Evolutionary conservation across 1,140 invertebrate genomes (phyloP).

Genomic region (Tetramorium alpestre): DNA sequence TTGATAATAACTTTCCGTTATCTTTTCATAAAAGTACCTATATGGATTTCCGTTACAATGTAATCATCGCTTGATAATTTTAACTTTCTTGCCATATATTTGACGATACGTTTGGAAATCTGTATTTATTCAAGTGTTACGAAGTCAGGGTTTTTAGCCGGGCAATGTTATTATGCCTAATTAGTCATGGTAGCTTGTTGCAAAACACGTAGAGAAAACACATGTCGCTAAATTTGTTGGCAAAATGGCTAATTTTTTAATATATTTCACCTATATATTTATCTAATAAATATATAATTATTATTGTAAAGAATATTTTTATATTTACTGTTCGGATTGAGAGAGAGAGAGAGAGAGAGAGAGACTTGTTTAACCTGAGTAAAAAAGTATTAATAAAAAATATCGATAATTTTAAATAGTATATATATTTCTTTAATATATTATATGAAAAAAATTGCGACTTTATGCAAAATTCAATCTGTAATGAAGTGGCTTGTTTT

Average conservation of each 20-base stretch:
- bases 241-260: not conserved
- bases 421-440: not conserved
- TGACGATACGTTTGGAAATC: conserved; percentile 5
- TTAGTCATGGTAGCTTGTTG: conserved; percentile 13
- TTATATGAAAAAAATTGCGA: not conserved
- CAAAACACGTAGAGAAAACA: not conserved
- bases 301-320: not conserved
- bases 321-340: not conserved
- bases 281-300: not conserved
- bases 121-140: conserved; percentile 60
- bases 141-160: not conserved
- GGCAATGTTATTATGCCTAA: conserved; percentile 14
- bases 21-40: not conserved
- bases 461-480: not conserved
- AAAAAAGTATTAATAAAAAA: not conserved
- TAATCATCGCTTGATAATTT: not conserved
- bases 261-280: not conserved
- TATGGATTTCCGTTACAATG: not conserved
- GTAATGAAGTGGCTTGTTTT: conserved; percentile 29
- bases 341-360: too few relatives aligned
- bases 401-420: not conserved
- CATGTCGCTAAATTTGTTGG: not conserved
- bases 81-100: conserved; percentile 29
- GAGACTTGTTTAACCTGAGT: not conserved
- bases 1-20: not conserved